Conservation (phyloP, 2,113 vertebrate species). For the Etia nguti region DNA sequence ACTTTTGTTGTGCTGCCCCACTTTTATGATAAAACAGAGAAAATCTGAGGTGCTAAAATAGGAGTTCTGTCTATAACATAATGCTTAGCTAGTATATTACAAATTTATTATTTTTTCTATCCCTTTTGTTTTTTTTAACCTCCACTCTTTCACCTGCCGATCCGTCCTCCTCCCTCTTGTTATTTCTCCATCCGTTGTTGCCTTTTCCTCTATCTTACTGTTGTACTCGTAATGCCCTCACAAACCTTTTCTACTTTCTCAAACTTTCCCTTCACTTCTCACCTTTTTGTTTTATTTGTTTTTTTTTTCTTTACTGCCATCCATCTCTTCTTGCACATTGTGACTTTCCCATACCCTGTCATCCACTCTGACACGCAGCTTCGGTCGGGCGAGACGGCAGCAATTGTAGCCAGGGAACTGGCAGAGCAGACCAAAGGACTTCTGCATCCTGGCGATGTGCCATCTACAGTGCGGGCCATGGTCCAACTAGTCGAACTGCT, state of each 20-base stretch:
- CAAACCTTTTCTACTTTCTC: constrained; percentile 11
- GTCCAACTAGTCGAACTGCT: constrained; percentile 93
- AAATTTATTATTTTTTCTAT: background rate
- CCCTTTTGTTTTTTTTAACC: background rate
- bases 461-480: constrained; percentile 92
- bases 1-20: background rate
- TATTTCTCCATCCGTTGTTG: background rate
- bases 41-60: background rate
- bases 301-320: background rate
- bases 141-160: background rate
- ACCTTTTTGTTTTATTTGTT: background rate
- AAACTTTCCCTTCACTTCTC: background rate
- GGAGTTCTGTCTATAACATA: background rate
- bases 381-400: constrained; percentile 93
- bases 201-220: background rate
- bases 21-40: background rate
- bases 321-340: background rate
- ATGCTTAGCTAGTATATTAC: background rate
- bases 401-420: constrained; percentile 91
- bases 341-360: background rate
- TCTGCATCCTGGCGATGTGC: constrained; percentile 90
- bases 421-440: constrained; percentile 90
- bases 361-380: constrained; percentile 74
- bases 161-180: background rate
- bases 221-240: background rate